A percentile compares a stretch with the other conserved stretches of the same genome.
Conservation (phyloP, 2,888 invertebrate species). For the Tetragonula carbonaria region DNA sequence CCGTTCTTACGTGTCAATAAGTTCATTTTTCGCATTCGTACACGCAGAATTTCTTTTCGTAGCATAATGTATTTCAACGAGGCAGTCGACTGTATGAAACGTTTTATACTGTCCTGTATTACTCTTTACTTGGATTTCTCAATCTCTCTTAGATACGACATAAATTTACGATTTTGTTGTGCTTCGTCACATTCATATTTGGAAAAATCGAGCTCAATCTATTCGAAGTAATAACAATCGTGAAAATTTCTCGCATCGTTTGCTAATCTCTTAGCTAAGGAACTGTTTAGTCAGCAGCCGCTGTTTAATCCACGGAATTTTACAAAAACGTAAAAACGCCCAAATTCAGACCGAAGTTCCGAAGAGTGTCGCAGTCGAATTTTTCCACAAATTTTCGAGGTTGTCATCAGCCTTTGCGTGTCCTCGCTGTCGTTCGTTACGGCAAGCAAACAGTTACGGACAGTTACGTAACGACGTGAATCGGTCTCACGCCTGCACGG, state of each 20-base stretch:
- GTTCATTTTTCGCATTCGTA: background rate
- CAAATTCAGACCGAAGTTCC: background rate
- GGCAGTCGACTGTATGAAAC: no score
- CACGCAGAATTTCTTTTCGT: background rate
- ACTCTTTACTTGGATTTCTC: no score
- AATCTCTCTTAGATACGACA: no score
- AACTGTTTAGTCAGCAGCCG: no score
- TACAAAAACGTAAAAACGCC: no score
- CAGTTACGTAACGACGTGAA: constrained; percentile 55
- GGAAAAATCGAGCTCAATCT: no score
- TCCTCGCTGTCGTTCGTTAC: background rate
- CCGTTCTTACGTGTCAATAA: background rate
- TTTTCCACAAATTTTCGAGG: constrained; percentile 8
- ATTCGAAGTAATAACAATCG: no score
- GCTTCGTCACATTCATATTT: no score
- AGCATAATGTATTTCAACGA: background rate
- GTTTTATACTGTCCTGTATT: no score
- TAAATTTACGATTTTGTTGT: no score
- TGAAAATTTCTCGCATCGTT: no score
- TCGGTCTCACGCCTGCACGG: constrained; percentile 68
- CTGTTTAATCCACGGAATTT: background rate
- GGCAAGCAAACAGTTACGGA: constrained; percentile 19
- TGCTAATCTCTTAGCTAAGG: no score
- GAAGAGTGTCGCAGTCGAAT: background rate
- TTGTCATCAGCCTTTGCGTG: background rate